phyloP scores from a whole-genome alignment of 2,888 invertebrate genomes.

The Netelia inedita region DNA sequence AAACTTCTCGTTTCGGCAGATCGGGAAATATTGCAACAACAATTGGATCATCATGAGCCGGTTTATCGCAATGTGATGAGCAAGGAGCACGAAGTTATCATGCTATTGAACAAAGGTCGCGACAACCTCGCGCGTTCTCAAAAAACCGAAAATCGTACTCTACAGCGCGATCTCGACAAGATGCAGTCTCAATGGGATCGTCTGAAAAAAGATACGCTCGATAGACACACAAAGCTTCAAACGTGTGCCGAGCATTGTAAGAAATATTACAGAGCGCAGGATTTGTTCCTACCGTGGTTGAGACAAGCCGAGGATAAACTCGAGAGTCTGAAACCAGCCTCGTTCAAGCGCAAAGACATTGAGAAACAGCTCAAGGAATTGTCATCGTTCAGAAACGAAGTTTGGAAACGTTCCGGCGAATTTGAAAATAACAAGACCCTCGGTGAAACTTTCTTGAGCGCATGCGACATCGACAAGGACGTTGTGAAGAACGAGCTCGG shows the following conservation, averaged over 20 bases:
- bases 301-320: conserved; percentile 94
- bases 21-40: conserved; percentile 92
- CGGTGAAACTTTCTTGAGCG: conserved; percentile 94
- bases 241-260: conserved; percentile 95
- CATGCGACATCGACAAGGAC: conserved; percentile 96
- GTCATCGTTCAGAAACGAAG: conserved; percentile 95
- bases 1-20: conserved; percentile 95
- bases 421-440: conserved; percentile 95
- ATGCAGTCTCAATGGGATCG: conserved; percentile 97
- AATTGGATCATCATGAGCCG: conserved; percentile 95
- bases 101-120: conserved; percentile 96
- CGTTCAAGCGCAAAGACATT: conserved; percentile 94
- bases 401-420: conserved; percentile 97
- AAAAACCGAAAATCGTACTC: conserved; percentile 87
- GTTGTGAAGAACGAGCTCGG: conserved; percentile 93
- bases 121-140: conserved; percentile 87
- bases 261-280: conserved; percentile 94
- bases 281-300: conserved; percentile 95
- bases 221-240: conserved; percentile 94
- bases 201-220: conserved; percentile 94
- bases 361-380: conserved; percentile 95
- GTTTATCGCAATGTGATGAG: conserved; percentile 95
- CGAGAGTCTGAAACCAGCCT: conserved; percentile 91
- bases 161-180: conserved; percentile 93
- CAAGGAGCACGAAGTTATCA: conserved; percentile 96